A percentile compares a stretch with the other conserved stretches of the same genome.
phyloP scores from a whole-genome alignment of 2,797 vertebrate genomes.

The Rallus crepitans region DNA sequence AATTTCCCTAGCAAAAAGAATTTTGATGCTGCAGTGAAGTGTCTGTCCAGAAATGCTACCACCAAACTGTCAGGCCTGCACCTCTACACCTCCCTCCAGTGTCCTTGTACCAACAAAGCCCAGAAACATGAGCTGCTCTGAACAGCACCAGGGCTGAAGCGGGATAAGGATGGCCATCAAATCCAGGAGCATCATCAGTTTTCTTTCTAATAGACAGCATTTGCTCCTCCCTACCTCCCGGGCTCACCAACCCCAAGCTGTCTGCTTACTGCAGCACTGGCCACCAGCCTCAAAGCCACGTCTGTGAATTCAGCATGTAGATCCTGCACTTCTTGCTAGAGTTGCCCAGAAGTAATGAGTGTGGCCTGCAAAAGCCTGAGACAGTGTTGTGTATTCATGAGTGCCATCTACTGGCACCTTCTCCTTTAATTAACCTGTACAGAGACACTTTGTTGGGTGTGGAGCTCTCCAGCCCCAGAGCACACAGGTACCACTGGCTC shows the following conservation, averaged over 20 bases:
- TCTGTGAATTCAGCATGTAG: neutral
- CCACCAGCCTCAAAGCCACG: neutral
- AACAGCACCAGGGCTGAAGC: fast-evolving
- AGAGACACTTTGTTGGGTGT: neutral
- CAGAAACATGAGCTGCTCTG: neutral
- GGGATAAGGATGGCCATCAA: neutral
- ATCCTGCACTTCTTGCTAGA: neutral
- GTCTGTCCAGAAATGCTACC: neutral
- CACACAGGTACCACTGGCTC: neutral
- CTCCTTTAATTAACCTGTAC: neutral
- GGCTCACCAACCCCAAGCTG: neutral
- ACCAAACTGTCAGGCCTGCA: neutral
- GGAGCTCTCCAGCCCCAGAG: neutral
- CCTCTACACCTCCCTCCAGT: neutral
- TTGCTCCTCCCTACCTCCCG: neutral
- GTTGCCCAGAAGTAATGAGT: neutral
- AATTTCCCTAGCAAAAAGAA: neutral
- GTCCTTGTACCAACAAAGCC: neutral
- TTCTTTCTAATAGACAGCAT: neutral
- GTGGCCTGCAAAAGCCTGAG: neutral
- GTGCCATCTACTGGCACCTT: conserved; percentile 52
- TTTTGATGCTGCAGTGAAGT: neutral
- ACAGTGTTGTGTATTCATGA: neutral
- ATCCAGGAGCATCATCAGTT: neutral
- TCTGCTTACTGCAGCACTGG: neutral